Evolutionary conservation across 1,140 invertebrate species (phyloP).

Genomic region (Drosophila busckii): DNA sequence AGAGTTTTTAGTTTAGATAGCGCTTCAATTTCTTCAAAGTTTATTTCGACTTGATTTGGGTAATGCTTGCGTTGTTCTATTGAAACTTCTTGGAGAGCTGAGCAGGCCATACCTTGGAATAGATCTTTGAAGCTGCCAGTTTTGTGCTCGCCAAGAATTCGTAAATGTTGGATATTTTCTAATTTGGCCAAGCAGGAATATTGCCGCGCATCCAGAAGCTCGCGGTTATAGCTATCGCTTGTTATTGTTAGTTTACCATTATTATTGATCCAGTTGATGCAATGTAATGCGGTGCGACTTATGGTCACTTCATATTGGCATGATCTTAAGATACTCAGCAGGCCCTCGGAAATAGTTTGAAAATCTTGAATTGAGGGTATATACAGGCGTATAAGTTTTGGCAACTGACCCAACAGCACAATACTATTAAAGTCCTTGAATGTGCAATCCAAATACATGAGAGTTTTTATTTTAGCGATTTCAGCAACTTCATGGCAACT

Average conservation of each 20-base stretch:
- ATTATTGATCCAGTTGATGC: neutral
- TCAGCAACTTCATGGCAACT: neutral
- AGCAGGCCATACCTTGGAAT: neutral
- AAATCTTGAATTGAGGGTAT: neutral
- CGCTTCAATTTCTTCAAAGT: neutral
- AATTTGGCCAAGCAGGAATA: neutral
- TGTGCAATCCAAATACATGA: neutral
- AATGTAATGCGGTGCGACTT: neutral
- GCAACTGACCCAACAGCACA: neutral
- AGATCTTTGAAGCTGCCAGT: neutral
- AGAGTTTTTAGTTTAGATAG: neutral
- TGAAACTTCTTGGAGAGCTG: neutral
- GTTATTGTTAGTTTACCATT: neutral
- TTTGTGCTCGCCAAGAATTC: constrained; percentile 3
- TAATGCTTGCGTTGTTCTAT: neutral
- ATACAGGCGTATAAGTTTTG: neutral
- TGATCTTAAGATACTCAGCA: neutral
- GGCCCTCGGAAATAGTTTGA: neutral
- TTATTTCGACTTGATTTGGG: neutral
- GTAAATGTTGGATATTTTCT: neutral
- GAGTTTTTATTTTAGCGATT: neutral
- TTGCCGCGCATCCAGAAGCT: neutral
- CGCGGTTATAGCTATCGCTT: neutral
- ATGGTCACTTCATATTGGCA: constrained; percentile 3
- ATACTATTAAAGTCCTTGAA: neutral